Conservation (phyloP, 2,797 vertebrate genomes). For the Takifugu ocellatus region DNA sequence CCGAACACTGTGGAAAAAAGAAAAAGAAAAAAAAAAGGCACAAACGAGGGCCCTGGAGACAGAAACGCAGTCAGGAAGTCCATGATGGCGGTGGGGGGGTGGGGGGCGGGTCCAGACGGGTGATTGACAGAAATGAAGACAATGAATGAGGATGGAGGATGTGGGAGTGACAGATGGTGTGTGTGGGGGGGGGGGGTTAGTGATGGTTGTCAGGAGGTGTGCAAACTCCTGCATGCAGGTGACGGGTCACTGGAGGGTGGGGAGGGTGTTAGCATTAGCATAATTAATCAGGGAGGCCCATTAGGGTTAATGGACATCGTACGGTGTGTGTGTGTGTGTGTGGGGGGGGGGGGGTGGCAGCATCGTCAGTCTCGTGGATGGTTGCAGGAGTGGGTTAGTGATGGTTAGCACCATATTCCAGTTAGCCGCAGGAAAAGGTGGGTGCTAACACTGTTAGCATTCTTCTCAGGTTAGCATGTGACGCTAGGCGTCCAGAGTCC, state of each 20-base stretch:
- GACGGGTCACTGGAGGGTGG: constrained; percentile 9
- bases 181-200: constrained; percentile 52
- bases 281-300: constrained; percentile 41
- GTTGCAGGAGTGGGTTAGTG: constrained; percentile 59
- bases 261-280: constrained; percentile 43
- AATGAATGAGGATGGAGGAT: constrained; percentile 42
- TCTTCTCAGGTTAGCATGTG: constrained; percentile 10
- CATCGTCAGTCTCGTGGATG: constrained; percentile 36
- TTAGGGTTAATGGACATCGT: constrained; percentile 40
- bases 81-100: constrained; percentile 33
- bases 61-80: neutral
- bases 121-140: constrained; percentile 47
- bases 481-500: constrained; percentile 7
- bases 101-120: constrained; percentile 48
- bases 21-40: neutral
- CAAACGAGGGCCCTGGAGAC: neutral
- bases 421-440: constrained; percentile 16
- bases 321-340: no score
- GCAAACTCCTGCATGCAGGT: constrained; percentile 59
- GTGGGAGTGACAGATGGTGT: constrained; percentile 33
- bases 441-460: constrained; percentile 36
- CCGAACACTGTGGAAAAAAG: constrained; percentile 16
- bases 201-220: constrained; percentile 42
- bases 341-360: constrained; percentile 14
- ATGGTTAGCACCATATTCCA: constrained; percentile 44